Conservation (phyloP, 2,113 vertebrate genomes). For the Percina caprodes region DNA sequence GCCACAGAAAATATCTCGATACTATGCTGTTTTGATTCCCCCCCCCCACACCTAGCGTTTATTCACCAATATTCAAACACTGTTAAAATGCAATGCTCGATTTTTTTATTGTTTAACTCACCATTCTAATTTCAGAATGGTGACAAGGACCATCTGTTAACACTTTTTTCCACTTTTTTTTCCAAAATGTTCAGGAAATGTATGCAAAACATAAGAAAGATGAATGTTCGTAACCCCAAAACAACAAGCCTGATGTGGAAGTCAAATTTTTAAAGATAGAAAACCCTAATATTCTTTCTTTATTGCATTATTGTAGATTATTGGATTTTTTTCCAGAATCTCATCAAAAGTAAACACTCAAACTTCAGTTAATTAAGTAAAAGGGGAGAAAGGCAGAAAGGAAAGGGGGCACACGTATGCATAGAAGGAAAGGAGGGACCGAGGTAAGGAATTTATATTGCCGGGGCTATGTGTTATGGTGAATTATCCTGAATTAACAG, state of each 20-base stretch:
- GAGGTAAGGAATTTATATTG: slow-evolving; percentile 77
- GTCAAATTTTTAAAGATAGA: too few species aligned
- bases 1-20: too few species aligned
- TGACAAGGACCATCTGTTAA: not conserved
- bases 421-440: not conserved
- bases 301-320: not conserved
- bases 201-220: too few species aligned
- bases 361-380: not conserved
- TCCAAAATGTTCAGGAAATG: not conserved
- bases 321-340: not conserved
- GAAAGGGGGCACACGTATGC: not conserved
- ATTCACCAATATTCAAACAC: too few species aligned
- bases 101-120: too few species aligned
- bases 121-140: too few species aligned
- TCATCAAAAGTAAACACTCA: not conserved
- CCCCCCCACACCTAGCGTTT: too few species aligned
- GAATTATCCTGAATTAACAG: slow-evolving; percentile 81
- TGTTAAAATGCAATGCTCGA: too few species aligned
- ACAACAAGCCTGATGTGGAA: not conserved
- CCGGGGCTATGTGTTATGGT: slow-evolving; percentile 72
- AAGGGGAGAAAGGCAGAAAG: not conserved
- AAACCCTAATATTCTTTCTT: not conserved
- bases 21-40: too few species aligned
- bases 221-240: not conserved
- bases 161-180: not conserved